These are phyloP conservation scores for Perithous albicinctus DNA, from an alignment of 2,888 invertebrate genomes.

Conservation along the genomic window DNA sequence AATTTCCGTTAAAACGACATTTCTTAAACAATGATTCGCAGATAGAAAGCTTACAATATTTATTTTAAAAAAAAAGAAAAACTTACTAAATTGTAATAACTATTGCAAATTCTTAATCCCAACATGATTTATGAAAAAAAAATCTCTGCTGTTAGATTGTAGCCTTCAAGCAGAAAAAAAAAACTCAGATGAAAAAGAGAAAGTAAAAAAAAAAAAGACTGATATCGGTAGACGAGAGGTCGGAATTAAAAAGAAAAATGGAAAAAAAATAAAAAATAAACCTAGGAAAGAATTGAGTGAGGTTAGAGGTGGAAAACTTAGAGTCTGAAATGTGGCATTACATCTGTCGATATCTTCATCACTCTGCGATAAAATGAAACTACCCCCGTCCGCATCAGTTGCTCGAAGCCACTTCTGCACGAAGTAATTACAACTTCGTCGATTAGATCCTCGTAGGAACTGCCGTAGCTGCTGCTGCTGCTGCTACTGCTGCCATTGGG, in stretches of 20 bases:
- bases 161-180: background rate
- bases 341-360: constrained; percentile 81
- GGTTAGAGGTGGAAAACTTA: constrained; percentile 18
- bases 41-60: too few relatives aligned
- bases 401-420: constrained; percentile 57
- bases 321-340: constrained; percentile 73
- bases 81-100: too few relatives aligned
- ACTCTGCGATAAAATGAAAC: constrained; percentile 79
- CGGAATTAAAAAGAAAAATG: too few relatives aligned
- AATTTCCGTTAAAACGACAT: too few relatives aligned
- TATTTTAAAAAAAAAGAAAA: too few relatives aligned
- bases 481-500: constrained; percentile 40
- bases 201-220: constrained; percentile 17
- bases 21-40: too few relatives aligned
- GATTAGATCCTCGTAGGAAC: constrained; percentile 77
- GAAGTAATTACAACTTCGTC: constrained; percentile 80
- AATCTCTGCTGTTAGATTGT: too few relatives aligned
- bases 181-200: background rate
- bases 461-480: constrained; percentile 37
- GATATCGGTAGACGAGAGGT: constrained; percentile 1
- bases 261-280: constrained; percentile 13
- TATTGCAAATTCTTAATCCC: too few relatives aligned
- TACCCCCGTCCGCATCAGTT: constrained; percentile 47
- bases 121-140: too few relatives aligned
- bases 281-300: constrained; percentile 21